Percentiles rank a stretch among this genome's conserved stretches.
Evolutionary conservation across 1,140 invertebrate genomes (phyloP).

Genomic region (Lordiphosa stackelbergi): DNA sequence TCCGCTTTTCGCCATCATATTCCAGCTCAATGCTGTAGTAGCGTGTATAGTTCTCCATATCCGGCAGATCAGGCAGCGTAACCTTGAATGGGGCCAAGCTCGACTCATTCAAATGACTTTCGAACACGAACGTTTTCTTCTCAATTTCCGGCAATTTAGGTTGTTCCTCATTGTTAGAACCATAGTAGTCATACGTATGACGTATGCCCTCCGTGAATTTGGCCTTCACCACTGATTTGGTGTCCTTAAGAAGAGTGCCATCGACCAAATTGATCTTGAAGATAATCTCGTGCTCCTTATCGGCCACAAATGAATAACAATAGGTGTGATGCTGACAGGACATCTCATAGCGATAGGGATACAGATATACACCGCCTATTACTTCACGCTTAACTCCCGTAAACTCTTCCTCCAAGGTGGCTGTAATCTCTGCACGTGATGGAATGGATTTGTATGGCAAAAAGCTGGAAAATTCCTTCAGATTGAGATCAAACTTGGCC

Average conservation of each 20-base stretch:
- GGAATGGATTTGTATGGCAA: constrained; percentile 78
- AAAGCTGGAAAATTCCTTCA: constrained; percentile 79
- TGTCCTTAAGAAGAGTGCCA: constrained; percentile 48
- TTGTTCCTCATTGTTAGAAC: constrained; percentile 13
- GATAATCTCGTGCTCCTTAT: constrained; percentile 85
- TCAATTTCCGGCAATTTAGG: constrained; percentile 43
- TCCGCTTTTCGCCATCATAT: constrained; percentile 47
- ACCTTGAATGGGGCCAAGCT: constrained; percentile 55
- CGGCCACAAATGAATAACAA: constrained; percentile 92
- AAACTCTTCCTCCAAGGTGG: constrained; percentile 85
- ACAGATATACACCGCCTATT: constrained; percentile 84
- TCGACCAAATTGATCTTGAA: constrained; percentile 61
- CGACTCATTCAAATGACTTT: constrained; percentile 55
- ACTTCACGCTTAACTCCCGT: constrained; percentile 88
- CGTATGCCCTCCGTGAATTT: constrained; percentile 79
- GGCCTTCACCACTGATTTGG: constrained; percentile 80
- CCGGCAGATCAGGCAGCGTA: constrained; percentile 50
- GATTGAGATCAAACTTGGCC: constrained; percentile 83
- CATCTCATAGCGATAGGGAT: constrained; percentile 91
- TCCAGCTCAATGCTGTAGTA: constrained; percentile 52
- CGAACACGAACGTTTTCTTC: constrained; percentile 36
- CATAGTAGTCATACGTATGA: constrained; percentile 24
- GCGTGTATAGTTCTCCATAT: constrained; percentile 56
- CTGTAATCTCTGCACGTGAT: constrained; percentile 80
- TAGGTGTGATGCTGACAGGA: constrained; percentile 84